Evolutionary conservation across 2,113 vertebrate species (phyloP).

Genomic region (Bombycilla garrulus): DNA sequence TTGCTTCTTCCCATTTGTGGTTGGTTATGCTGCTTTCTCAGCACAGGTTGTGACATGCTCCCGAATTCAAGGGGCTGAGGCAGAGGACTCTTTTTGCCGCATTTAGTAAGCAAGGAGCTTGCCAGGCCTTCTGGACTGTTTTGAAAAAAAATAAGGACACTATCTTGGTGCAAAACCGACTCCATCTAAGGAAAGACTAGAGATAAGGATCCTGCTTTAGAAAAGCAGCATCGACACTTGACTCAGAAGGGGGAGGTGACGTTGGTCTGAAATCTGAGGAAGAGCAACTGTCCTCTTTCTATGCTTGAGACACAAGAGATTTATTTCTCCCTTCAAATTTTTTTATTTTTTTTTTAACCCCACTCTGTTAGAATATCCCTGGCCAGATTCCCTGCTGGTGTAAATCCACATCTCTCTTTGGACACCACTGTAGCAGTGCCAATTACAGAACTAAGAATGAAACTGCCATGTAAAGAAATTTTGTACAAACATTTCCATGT

Average conservation of each 20-base stretch:
- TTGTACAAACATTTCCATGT: accelerated
- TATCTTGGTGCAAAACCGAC: background rate
- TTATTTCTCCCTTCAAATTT: background rate
- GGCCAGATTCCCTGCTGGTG: background rate
- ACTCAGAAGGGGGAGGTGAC: background rate
- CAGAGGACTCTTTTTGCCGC: background rate
- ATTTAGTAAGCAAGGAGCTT: background rate
- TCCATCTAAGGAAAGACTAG: background rate
- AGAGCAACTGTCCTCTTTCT: background rate
- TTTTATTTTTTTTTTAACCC: no score
- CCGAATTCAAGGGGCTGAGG: background rate
- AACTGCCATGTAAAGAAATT: background rate
- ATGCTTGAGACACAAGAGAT: background rate
- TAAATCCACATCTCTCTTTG: background rate
- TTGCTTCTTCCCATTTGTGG: background rate
- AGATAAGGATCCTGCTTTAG: background rate
- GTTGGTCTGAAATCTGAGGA: background rate
- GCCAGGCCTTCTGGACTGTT: background rate
- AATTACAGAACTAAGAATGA: background rate
- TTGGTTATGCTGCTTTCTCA: background rate
- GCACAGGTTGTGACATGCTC: background rate
- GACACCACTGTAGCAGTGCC: background rate
- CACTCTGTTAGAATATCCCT: background rate
- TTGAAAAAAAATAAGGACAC: background rate
- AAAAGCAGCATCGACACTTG: background rate